Evolutionary conservation across 92 coral and sea anemone genomes (phyloP).

Genomic region (Zoanthus sociatus): DNA sequence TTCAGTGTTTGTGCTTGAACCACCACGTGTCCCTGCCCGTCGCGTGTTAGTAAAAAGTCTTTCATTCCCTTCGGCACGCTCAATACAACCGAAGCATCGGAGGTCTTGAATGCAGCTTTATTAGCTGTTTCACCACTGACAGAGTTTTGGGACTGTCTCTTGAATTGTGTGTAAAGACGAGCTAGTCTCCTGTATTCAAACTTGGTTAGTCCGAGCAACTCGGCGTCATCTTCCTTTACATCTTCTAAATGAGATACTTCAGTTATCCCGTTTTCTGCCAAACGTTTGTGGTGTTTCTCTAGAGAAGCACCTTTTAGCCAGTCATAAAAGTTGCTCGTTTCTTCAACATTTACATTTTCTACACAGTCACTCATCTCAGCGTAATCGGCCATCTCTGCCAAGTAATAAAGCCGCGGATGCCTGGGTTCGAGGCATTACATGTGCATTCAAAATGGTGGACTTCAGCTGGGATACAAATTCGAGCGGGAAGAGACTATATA

Average conservation of each 20-base stretch:
- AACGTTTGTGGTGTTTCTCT: slow-evolving; percentile 10
- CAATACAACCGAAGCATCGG: too few relatives aligned
- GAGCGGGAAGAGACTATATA: slow-evolving; percentile 8
- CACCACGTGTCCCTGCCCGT: too few relatives aligned
- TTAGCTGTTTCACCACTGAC: too few relatives aligned
- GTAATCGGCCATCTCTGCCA: too few relatives aligned
- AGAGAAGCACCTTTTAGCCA: neutral
- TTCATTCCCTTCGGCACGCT: too few relatives aligned
- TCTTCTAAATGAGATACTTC: slow-evolving; percentile 56
- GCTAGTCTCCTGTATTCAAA: slow-evolving; percentile 30
- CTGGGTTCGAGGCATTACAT: neutral
- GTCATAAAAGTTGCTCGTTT: neutral
- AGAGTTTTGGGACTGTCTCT: neutral
- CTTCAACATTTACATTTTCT: too few relatives aligned
- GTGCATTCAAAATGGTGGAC: neutral
- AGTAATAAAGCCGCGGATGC: neutral
- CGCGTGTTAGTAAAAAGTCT: too few relatives aligned
- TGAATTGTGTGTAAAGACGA: neutral
- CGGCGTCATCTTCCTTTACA: slow-evolving; percentile 51
- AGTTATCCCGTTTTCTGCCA: slow-evolving; percentile 44
- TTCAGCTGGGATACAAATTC: neutral
- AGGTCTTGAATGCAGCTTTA: too few relatives aligned
- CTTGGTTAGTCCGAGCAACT: slow-evolving; percentile 43
- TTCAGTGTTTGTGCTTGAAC: too few relatives aligned
- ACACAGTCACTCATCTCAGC: too few relatives aligned